Evolutionary conservation across 2,797 vertebrate genomes (phyloP).

Genomic region (Triplophysa yarkandensis): DNA sequence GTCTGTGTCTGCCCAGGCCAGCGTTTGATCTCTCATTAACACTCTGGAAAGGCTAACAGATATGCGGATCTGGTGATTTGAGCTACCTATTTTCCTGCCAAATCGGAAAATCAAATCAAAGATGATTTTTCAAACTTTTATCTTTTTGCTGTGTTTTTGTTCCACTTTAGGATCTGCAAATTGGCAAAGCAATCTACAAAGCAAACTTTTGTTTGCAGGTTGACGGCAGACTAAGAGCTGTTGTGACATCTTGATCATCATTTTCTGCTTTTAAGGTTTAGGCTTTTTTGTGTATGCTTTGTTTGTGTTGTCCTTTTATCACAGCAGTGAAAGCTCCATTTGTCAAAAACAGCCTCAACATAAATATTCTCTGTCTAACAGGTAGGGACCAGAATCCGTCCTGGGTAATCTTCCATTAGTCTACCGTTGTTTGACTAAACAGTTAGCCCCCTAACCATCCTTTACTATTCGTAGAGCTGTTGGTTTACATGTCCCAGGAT

Average conservation of each 20-base stretch:
- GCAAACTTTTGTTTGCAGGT: slow-evolving; percentile 22
- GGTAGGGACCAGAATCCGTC: not conserved
- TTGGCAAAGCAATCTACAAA: slow-evolving; percentile 43
- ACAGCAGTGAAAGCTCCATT: slow-evolving; percentile 34
- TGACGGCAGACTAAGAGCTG: slow-evolving; percentile 34
- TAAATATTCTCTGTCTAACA: not conserved
- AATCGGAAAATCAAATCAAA: slow-evolving; percentile 38
- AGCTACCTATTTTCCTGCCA: slow-evolving; percentile 19
- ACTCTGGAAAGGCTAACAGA: slow-evolving; percentile 46
- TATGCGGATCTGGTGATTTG: slow-evolving; percentile 27
- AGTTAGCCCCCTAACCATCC: too few species aligned
- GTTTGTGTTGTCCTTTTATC: slow-evolving; percentile 37
- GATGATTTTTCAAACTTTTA: slow-evolving; percentile 20
- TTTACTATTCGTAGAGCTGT: too few species aligned
- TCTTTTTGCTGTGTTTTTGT: not conserved
- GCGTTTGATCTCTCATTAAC: slow-evolving; percentile 68
- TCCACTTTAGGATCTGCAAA: slow-evolving; percentile 27
- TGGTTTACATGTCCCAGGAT: too few species aligned
- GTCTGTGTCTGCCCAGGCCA: slow-evolving; percentile 61
- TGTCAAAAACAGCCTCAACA: slow-evolving; percentile 46
- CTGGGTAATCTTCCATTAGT: not conserved
- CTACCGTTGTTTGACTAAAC: not conserved
- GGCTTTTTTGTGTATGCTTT: slow-evolving; percentile 32
- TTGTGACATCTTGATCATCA: slow-evolving; percentile 48
- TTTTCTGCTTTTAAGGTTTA: slow-evolving; percentile 41